Evolutionary conservation across 1,140 invertebrate species (phyloP), one percentile per base, ranked within the genome.

Genomic region (Drosophila ercepeae): DNA sequence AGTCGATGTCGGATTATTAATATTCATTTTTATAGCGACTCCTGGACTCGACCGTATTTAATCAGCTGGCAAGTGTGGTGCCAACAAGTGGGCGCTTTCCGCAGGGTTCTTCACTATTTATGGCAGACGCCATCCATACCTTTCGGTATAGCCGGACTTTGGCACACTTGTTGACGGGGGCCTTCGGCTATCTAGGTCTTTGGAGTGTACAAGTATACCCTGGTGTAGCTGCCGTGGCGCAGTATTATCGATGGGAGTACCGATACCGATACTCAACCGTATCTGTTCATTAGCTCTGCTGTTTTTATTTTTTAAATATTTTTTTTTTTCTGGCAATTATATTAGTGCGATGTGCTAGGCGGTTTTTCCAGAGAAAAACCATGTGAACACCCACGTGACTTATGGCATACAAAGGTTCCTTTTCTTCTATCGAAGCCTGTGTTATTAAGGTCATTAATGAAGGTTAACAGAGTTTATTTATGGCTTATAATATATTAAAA

Each of bases 1-100:
- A 84, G 79, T 73, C 61, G 54, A 60, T 59, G 67, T 49, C 42
- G 79, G 79, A 84, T 84, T 84, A 86, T 86, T 86, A 73, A 81
- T 84, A 84, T 73, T 74, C 71, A 36, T 51, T 63, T 60, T 59
- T 55, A 61, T 77, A 61, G 54, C 53, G 75, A 50, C 50, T 63
- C 59, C 65, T 76, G 68, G 67, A 53, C 64, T 41, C 60, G 42
- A 48, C 27, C 63, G 48, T 45, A 36, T 65, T 14, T 45, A 68
- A 68, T 68, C 64, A 68, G 64, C 63, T 50, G 36, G 14, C 57
- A 16, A 51, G 29, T n/a, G 49, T 36, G 48, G 8, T 48, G 29
- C 61, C 41, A 19, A 42, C 41, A 19, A 42, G 36, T 48, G 55
- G n/a, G 18, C 23, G 25, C 16, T 25, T 65, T 65, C 19, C 49